Evolutionary conservation across 92 coral and sea anemone genomes (phyloP).

Genomic region (Zoanthus sociatus): DNA sequence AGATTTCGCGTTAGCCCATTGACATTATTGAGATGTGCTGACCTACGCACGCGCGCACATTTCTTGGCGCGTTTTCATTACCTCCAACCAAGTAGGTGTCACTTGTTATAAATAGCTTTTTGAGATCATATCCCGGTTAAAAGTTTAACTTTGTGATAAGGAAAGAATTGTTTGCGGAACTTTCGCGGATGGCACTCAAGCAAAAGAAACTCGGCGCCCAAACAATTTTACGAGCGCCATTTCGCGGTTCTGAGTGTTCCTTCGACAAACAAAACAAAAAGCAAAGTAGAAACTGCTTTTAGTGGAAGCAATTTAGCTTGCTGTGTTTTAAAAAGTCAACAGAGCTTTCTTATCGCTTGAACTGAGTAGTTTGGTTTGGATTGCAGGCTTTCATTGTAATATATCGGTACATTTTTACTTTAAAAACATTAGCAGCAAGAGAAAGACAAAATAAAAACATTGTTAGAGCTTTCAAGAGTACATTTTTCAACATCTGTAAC

Average conservation of each 20-base stretch:
- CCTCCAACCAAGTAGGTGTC: background rate
- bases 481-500: constrained; percentile 20
- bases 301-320: constrained; percentile 30
- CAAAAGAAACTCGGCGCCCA: constrained; percentile 49
- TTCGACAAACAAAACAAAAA: constrained; percentile 31
- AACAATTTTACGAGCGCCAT: constrained; percentile 31
- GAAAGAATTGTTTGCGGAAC: constrained; percentile 38
- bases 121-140: constrained; percentile 35
- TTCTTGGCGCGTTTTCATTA: constrained; percentile 8
- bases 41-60: background rate
- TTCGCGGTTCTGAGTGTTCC: constrained; percentile 8
- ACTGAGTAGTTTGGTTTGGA: constrained; percentile 5
- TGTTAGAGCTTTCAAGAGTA: background rate
- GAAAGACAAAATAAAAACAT: constrained; percentile 48
- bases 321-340: background rate
- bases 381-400: background rate
- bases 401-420: constrained; percentile 11
- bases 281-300: constrained; percentile 23
- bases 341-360: constrained; percentile 31
- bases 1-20: background rate
- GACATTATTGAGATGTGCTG: background rate
- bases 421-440: constrained; percentile 5
- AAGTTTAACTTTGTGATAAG: constrained; percentile 19
- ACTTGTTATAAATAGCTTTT: constrained; percentile 25
- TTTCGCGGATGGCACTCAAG: constrained; percentile 28